Base-by-base conservation (phyloP, 2,888 invertebrate species). In the Rhorus exstirpatorius region DNA sequence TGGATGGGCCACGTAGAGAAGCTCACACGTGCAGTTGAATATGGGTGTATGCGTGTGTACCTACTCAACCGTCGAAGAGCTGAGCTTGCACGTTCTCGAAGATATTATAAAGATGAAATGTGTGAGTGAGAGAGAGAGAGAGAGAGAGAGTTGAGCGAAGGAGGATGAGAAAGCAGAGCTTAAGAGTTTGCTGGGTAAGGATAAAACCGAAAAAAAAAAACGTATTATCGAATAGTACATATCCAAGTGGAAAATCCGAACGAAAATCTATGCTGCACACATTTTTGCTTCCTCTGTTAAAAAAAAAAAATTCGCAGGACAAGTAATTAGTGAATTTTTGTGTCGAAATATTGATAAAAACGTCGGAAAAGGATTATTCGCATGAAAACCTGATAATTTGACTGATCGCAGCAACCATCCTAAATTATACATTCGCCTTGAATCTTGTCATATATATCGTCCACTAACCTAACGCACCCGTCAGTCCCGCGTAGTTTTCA, bases 1-100 rank as follows among this genome's bases (percentile, higher is more conserved):
- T 76, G 35, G 24, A 49, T 60, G 41, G 41, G 38, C 65, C 65
- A 65, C 67, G 31, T 58, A 21, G n/a, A 21, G 44, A 19, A 41
- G 7, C 44, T 12, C 49, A 49, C 26, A 51, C 41, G 35, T 46
- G 60, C 26, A 61, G 24, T 19, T 60, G 35, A 41, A 71, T 44
- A 46, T 68, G 26, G n/a, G 53, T 35, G 35, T 49, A 31, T 65
- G 51, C 49, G 14, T 26, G 55, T 71, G 71, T 17, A 17, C 38
- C 67, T 76, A 68, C 76, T 76, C 67, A 58, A 74, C 35, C 74
- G 74, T 78, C 31, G 10, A 14, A 70, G 68, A 19, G 78, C 78
- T 78, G 81, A 78, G 68, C 67, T 78, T 65, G 78, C 81, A 74
- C 81, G 74, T 78, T 78, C 61, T 58, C 51, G 19, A 71, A 65